Evolutionary conservation across 2,888 invertebrate genomes (phyloP), one percentile per base, ranked within the genome.

Genomic region (Rhopalosiphum nymphaeae): DNA sequence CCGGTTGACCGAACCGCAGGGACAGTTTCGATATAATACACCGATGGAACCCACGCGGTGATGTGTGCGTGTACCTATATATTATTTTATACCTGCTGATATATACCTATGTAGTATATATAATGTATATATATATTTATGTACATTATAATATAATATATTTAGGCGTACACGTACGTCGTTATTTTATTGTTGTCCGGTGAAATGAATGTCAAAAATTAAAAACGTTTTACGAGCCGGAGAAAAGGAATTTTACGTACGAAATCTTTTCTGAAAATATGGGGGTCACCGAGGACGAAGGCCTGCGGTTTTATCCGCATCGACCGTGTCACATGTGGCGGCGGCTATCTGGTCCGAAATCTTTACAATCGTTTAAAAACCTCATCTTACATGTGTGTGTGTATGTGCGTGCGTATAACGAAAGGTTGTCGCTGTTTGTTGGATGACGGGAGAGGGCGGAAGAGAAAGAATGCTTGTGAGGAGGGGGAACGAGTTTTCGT

Each of bases 331-430:
- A 94, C 94, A 93, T 78, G 67, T 36, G 25, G 53, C 85, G n/a
- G 91, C 78, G 53, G 46, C 67, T 94, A 94, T 94, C 94, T 94
- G 94, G 90, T 91, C 94, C 94, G 67, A 94, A 94, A 94, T 94
- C 94, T 94, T 90, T 94, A 91, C 86, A 61, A 90, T 94, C 94
- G 94, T 91, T 94, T 94, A 91, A 87, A 86, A 91, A 91, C 91
- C 57, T 91, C 91, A 26, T 94, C 91, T 44, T 29, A 89, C 56
- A 46, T 7, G 89, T 42, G 25, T 26, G 46, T 11, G n/a, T 4
- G 56, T 7, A 56, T n/a, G 91, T 26, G 36, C n/a, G 42, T 91
- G 10, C 13, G n/a, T 36, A 16, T 36, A 78, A 36, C 36, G 36
- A 36, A 21, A 78, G 78, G 36, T 78, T 78, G 78, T 78, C 78